These are phyloP conservation scores for Plutella xylostella DNA, from an alignment of 2,888 invertebrate genomes.

Conservation along the genomic window DNA sequence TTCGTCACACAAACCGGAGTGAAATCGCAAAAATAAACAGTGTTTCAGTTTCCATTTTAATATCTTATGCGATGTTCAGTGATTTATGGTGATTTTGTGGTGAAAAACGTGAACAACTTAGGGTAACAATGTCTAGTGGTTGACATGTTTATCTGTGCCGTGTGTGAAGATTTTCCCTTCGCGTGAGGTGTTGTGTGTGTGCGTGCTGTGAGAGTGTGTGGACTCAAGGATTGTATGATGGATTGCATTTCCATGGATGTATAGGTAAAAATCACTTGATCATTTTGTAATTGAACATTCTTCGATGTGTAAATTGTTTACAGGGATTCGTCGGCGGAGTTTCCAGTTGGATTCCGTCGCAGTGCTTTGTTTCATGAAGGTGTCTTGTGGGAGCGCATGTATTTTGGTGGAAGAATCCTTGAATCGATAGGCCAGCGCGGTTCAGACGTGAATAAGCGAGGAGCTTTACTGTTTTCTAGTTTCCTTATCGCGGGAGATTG, in stretches of 20 bases:
- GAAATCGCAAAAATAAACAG: constrained; percentile 56
- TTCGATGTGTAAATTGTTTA: background rate
- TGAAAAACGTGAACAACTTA: constrained; percentile 65
- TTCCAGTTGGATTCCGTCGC: constrained; percentile 22
- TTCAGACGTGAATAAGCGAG: constrained; percentile 21
- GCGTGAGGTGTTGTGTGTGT: constrained; percentile 66
- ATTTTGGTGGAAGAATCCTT: constrained; percentile 35
- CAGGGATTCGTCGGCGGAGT: constrained; percentile 22
- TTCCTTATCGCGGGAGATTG: constrained; percentile 34
- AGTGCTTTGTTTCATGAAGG: constrained; percentile 41
- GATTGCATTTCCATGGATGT: constrained; percentile 66
- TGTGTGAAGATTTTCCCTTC: constrained; percentile 71
- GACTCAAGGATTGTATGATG: constrained; percentile 33
- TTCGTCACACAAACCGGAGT: constrained; percentile 65
- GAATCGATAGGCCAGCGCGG: constrained; percentile 40
- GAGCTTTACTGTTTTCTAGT: constrained; percentile 33
- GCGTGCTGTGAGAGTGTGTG: constrained; percentile 42
- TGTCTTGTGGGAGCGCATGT: constrained; percentile 31
- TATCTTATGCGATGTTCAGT: constrained; percentile 58
- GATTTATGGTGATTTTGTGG: constrained; percentile 52
- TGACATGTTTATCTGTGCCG: constrained; percentile 71
- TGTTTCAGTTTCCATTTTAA: constrained; percentile 56
- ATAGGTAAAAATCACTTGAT: constrained; percentile 58
- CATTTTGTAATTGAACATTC: constrained; percentile 24
- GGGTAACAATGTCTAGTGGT: constrained; percentile 69